A percentile compares a stretch with the other conserved stretches of the same genome.
Evolutionary conservation across 2,797 vertebrate species (phyloP).

Genomic region (Manis crassicaudata): DNA sequence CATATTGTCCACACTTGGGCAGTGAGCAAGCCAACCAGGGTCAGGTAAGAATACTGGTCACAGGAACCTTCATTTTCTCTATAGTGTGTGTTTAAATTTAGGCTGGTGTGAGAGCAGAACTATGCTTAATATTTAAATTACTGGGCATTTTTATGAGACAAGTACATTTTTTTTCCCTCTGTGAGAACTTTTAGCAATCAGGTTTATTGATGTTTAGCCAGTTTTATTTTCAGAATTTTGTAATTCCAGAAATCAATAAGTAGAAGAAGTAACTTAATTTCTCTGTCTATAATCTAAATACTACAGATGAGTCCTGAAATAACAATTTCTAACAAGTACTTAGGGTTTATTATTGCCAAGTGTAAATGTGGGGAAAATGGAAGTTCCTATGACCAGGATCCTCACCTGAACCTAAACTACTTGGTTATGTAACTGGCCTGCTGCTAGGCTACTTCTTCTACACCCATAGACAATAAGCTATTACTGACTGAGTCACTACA

Average conservation of each 20-base stretch:
- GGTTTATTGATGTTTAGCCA: neutral
- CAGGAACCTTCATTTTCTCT: no score
- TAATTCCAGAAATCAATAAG: neutral
- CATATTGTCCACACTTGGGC: no score
- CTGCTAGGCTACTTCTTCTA: no score
- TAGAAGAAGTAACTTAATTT: slow-evolving; percentile 21
- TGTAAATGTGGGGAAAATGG: neutral
- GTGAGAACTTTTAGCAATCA: neutral
- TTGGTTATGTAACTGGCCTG: no score
- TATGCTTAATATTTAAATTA: neutral
- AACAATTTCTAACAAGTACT: neutral
- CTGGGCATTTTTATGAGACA: neutral
- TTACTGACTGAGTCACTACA: no score
- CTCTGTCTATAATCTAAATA: neutral
- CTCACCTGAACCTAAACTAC: no score
- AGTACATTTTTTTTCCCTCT: neutral
- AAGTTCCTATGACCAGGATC: no score
- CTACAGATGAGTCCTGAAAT: neutral
- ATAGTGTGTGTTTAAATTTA: neutral
- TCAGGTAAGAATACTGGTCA: no score
- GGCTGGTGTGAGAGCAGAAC: neutral
- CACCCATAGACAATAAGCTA: no score
- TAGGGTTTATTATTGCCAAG: neutral
- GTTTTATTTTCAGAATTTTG: neutral
- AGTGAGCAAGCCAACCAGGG: no score